Base-by-base conservation (phyloP, 2,888 invertebrate genomes). In the Pecten maximus region DNA sequence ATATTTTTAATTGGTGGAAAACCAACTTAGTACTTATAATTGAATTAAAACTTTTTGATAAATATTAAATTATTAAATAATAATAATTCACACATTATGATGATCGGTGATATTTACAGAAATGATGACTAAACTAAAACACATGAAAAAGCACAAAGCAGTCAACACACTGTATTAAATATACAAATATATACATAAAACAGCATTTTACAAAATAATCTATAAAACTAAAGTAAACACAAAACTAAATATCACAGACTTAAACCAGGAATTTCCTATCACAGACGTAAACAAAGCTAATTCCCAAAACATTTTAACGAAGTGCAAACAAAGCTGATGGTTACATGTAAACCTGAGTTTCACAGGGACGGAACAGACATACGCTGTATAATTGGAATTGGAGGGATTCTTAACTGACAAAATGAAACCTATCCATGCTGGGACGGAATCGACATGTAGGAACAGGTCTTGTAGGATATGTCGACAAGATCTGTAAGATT, bases 161-260 rank as follows among this genome's bases (percentile, higher is more conserved):
- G n/a, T n/a, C n/a, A n/a, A n/a, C n/a, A 44, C 44, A 44, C n/a
- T 44, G 44, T 44, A 44, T 44, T 6, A 10, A 44, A 54, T 19
- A 4, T 54, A 54, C 19, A 19, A 54, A 19, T 74, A 74, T 74
- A 3, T 74, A 74, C 74, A 74, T 35, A 74, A 35, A 35, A 35
- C 10, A 35, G 8, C 35, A 74, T n/a, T n/a, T n/a, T n/a, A n/a
- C n/a, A 54, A 54, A n/a, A 19, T n/a, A 54, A 74, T 35, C 74
- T 74, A 74, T 35, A 35, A 35, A 74, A 74, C 74, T n/a, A 60
- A 60, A n/a, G 3, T n/a, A 74, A 74, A 28, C 35, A 74, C 74
- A 15, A 74, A 74, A 74, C 74, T 74, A 74, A 60, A 74, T 74
- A 74, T 74, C 74, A 74, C 74, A 74, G 74, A 74, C 74, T 74